Percentiles rank a stretch among this genome's conserved stretches.
These are phyloP conservation scores for Pycnomerus fuliginosus DNA, from an alignment of 2,888 invertebrate genomes.

Conservation along the genomic window DNA sequence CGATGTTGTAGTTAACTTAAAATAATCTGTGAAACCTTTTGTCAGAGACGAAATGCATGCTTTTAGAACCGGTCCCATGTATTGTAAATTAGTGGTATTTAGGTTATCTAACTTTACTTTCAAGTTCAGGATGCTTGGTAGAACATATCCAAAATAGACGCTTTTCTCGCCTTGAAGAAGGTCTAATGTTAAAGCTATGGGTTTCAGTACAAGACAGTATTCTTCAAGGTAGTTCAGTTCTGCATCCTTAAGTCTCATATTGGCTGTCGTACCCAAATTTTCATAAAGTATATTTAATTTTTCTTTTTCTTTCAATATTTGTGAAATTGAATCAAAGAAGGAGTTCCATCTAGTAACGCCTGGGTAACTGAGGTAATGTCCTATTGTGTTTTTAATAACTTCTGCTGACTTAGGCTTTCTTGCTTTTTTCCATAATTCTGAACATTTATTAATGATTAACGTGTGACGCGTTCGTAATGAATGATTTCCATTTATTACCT, in stretches of 20 bases:
- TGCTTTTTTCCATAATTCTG: conserved; percentile 23
- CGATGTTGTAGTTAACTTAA: no score
- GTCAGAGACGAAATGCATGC: no score
- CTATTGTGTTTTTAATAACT: conserved; percentile 19
- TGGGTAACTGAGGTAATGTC: conserved; percentile 25
- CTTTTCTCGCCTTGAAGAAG: conserved; percentile 22
- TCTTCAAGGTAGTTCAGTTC: not conserved
- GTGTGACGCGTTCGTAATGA: conserved; percentile 20
- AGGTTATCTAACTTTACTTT: no score
- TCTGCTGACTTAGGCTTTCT: conserved; percentile 25
- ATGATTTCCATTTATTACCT: conserved; percentile 17
- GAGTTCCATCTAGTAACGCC: conserved; percentile 26
- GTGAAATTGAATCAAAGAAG: conserved; percentile 18
- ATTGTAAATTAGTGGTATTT: no score
- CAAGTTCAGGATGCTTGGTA: no score
- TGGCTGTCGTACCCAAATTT: no score
- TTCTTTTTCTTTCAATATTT: conserved; percentile 14
- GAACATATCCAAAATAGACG: conserved; percentile 9
- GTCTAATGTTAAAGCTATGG: conserved; percentile 15
- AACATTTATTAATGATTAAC: conserved; percentile 21
- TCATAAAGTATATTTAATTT: not conserved
- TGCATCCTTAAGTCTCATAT: not conserved
- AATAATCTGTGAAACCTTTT: no score
- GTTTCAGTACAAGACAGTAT: conserved; percentile 11
- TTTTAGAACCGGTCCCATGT: no score